Percentiles rank a stretch among this genome's conserved stretches.
These are phyloP conservation scores for Scytalopus superciliaris DNA, from an alignment of 2,113 vertebrate genomes.

Conservation along the genomic window DNA sequence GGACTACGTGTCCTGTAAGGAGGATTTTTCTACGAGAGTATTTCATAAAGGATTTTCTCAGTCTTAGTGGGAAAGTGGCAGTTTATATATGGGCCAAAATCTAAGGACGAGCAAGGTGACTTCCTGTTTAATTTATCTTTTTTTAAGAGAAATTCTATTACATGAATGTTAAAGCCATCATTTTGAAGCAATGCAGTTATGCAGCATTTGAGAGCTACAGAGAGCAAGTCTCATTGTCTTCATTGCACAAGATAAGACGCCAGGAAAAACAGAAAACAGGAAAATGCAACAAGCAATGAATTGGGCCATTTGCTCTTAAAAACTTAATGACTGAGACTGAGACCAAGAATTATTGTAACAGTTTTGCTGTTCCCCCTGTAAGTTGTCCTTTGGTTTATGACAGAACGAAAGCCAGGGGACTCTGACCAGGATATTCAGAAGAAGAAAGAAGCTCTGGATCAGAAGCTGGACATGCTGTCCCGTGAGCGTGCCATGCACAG, in stretches of 20 bases:
- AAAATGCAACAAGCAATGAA: not conserved
- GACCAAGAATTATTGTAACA: not conserved
- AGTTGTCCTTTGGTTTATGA: not conserved
- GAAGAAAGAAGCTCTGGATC: constrained; percentile 76
- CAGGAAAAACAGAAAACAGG: not conserved
- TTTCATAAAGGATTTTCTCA: not conserved
- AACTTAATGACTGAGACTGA: not conserved
- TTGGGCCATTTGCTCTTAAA: not conserved
- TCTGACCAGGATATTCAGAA: constrained; percentile 70
- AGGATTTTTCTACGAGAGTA: not conserved
- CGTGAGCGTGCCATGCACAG: constrained; percentile 73
- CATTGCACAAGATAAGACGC: not conserved
- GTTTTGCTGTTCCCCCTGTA: not conserved
- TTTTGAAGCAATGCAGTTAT: not conserved
- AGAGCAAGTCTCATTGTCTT: not conserved
- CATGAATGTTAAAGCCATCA: not conserved
- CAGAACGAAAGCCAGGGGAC: constrained; percentile 71
- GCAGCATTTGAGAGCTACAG: not conserved
- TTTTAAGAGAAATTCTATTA: not conserved
- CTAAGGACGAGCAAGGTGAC: not conserved
- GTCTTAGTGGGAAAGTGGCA: not conserved
- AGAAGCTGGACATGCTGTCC: constrained; percentile 74
- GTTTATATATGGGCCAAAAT: not conserved
- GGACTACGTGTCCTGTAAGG: not conserved
- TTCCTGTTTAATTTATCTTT: not conserved